Conservation (phyloP, 1,140 invertebrate species). For the Leptinotarsa undecemlineata region DNA sequence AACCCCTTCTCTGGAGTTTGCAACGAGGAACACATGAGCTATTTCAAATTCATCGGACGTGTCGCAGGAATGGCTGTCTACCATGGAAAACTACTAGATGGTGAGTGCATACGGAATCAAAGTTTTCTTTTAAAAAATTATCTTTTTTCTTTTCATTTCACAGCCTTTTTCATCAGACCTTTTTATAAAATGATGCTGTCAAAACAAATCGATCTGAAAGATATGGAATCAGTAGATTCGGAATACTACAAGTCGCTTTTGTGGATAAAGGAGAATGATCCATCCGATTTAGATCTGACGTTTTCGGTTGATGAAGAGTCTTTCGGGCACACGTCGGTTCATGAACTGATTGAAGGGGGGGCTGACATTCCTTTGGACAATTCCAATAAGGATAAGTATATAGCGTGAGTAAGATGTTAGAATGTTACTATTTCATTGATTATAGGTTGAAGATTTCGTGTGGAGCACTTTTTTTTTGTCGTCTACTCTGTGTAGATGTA, state of each 20-base stretch:
- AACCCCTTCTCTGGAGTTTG: slow-evolving; percentile 96
- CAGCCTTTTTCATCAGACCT: slow-evolving; percentile 98
- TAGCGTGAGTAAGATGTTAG: slow-evolving; percentile 69
- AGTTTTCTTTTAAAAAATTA: neutral
- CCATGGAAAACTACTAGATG: slow-evolving; percentile 95
- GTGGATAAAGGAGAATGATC: slow-evolving; percentile 98
- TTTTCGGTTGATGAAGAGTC: slow-evolving; percentile 96
- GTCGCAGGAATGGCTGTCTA: slow-evolving; percentile 99
- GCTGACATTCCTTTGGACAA: slow-evolving; percentile 89
- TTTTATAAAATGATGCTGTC: slow-evolving; percentile 99
- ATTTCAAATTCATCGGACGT: slow-evolving; percentile 98
- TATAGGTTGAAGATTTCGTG: no score
- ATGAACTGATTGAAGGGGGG: slow-evolving; percentile 90
- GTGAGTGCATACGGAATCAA: slow-evolving; percentile 58
- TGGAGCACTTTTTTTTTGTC: no score
- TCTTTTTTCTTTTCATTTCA: slow-evolving; percentile 41
- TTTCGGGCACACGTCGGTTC: slow-evolving; percentile 90
- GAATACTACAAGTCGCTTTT: slow-evolving; percentile 98
- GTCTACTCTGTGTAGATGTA: no score
- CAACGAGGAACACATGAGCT: slow-evolving; percentile 96
- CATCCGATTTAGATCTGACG: slow-evolving; percentile 89
- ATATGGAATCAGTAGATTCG: slow-evolving; percentile 98
- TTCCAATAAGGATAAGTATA: slow-evolving; percentile 97
- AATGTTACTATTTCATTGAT: no score
- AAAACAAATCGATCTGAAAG: slow-evolving; percentile 91